Conservation (phyloP, 2,888 invertebrate genomes). For the Azorinus chamasolen region DNA sequence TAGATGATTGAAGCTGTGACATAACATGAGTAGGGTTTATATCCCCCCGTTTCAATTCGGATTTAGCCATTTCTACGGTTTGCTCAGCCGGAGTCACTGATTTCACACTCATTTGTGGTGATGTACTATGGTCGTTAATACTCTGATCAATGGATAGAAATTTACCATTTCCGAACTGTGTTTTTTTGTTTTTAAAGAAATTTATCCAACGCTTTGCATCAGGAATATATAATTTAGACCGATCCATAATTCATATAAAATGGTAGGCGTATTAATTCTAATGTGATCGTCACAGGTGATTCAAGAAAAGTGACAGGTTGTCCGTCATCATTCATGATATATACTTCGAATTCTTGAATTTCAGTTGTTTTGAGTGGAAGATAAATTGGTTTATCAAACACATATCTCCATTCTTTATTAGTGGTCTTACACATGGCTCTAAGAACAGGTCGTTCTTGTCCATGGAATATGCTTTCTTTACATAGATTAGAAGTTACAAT, state of each 20-base stretch:
- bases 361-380: constrained; percentile 37
- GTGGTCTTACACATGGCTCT: constrained; percentile 29
- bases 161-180: too few relatives aligned
- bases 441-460: constrained; percentile 28
- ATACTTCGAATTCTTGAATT: constrained; percentile 42
- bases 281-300: constrained; percentile 42
- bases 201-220: constrained; percentile 28
- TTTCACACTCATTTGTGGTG: too few relatives aligned
- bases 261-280: constrained; percentile 55
- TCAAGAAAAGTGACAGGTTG: constrained; percentile 42
- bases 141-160: too few relatives aligned
- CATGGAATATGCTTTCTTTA: constrained; percentile 46
- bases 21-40: constrained; percentile 29
- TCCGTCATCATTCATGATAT: constrained; percentile 39
- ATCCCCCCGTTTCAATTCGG: constrained; percentile 43
- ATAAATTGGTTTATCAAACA: constrained; percentile 50
- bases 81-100: constrained; percentile 39
- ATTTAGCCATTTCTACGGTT: constrained; percentile 41
- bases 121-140: too few relatives aligned
- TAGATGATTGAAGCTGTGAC: constrained; percentile 10
- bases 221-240: constrained; percentile 13
- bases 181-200: constrained; percentile 22
- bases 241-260: constrained; percentile 38
- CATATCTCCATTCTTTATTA: constrained; percentile 30
- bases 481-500: constrained; percentile 41